Evolutionary conservation across 2,113 vertebrate species (phyloP), one percentile per base, ranked within the genome.

Genomic region (Psilopogon haemacephalus): DNA sequence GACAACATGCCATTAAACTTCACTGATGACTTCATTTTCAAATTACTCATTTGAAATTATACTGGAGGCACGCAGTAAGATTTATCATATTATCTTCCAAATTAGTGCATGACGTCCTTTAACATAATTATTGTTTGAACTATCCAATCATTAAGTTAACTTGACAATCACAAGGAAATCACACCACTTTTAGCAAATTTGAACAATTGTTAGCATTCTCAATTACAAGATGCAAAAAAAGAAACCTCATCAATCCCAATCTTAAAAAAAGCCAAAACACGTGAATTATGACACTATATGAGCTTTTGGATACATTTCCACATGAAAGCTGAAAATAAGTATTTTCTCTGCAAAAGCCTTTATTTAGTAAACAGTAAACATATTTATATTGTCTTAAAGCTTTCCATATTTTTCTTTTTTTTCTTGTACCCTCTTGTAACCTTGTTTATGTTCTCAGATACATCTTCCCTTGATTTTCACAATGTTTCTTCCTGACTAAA

Each of bases 201-300:
- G 18, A 80, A 67, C 27, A 88, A 37, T 9, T 65, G 3, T 38
- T 48, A 83, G 1, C 27, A 72, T 19, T 2, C 5, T 60, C 12
- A 48, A 8, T 64, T 72, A 52, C 17, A 58, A 87, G 84, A 90
- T 78, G 4, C 0, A 70, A 74, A 63, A 74, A 63, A 33, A 32
- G 38, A 8, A 2, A 0, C 0, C 4, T 44, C n/a, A 17, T 17
- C 12, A 70, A 48, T 1, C 12, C 0, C 5, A 13, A 27, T 3
- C 12, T 72, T 55, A 30, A 12, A 54, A 46, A 13, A 46, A n/a
- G n/a, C n/a, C n/a, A 6, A 3, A 21, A 2, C 21, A 26, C 1
- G 48, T 6, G n/a, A 50, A 6, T 35, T 84, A 7, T 46, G 16
- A 26, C 26, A 7, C 2, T 60, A 8, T 55, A 19, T 33, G 16